Percentiles rank a stretch among this genome's conserved stretches.
Evolutionary conservation across 2,797 vertebrate species (phyloP).

Genomic region (Pipistrellus nathusii): DNA sequence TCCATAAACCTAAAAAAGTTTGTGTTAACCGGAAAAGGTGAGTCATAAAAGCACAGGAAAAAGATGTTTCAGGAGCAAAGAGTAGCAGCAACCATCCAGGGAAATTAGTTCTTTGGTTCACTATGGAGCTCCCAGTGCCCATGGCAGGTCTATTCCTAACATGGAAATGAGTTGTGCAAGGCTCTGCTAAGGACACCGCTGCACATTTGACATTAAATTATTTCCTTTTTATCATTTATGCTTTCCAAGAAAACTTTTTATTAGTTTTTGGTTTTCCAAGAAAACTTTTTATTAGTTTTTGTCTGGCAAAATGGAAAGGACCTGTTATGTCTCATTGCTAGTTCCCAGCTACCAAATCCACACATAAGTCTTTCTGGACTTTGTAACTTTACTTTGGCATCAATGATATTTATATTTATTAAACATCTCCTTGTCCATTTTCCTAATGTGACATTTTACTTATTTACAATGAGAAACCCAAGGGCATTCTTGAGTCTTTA

Average conservation of each 20-base stretch:
- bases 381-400: no score
- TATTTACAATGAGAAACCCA: neutral
- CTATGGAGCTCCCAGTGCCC: neutral
- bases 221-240: neutral
- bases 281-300: no score
- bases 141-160: neutral
- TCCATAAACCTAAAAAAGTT: neutral
- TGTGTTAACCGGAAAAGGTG: neutral
- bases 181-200: neutral
- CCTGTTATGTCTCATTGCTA: no score
- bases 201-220: neutral
- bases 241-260: neutral
- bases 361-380: no score
- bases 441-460: neutral
- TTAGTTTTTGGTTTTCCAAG: neutral
- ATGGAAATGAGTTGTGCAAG: neutral
- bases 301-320: no score
- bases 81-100: neutral
- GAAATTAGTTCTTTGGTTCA: neutral
- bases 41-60: neutral
- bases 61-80: neutral
- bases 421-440: no score
- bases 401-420: no score
- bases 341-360: no score
- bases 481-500: neutral